Evolutionary conservation across 2,113 vertebrate genomes (phyloP), one percentile per base, ranked within the genome.

Genomic region (Gyps fulvus): DNA sequence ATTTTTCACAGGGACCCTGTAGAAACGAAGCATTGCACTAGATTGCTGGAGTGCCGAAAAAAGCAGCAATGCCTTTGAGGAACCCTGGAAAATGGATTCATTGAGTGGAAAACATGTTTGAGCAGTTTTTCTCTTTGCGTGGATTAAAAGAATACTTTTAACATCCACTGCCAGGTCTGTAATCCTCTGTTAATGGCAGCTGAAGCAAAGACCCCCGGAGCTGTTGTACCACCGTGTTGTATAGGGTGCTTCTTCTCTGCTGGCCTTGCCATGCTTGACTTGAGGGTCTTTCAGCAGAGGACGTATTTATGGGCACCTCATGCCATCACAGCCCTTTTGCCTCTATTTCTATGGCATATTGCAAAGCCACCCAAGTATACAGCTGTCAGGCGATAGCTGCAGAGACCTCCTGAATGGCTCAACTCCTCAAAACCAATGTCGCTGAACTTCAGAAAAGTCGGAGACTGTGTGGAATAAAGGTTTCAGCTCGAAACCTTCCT

Each of bases 141-240:
- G 23, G 23, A 36, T 67, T 58, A n/a, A 66, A 80, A 58, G 7
- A 57, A 66, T 18, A 25, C 2, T 61, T 92, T 40, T 40, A 72
- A 80, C 49, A 49, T 22, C 7, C 10, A 12, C 15, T 70, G 32
- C 18, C 29, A 63, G 11, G 6, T 55, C n/a, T 83, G 25, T 62
- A 45, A n/a, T 32, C 12, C 23, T 74, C 52, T 36, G 23, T 31
- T 40, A 61, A 34, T 4, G 31, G 27, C 54, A 59, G 36, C n/a
- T 47, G 57, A 82, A 50, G 26, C 18, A 66, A 58, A 74, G 52
- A 14, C 4, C 1, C 10, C 13, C 0, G 2, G n/a, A 61, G 45
- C 6, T 57, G 36, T 13, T 40, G 42, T 22, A 49, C 50, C 50
- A 38, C 12, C 0, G 0, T 4, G 15, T 13, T 69, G 29, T 69